Conservation (phyloP, 2,888 invertebrate species). For the Digitonthophagus gazella region DNA sequence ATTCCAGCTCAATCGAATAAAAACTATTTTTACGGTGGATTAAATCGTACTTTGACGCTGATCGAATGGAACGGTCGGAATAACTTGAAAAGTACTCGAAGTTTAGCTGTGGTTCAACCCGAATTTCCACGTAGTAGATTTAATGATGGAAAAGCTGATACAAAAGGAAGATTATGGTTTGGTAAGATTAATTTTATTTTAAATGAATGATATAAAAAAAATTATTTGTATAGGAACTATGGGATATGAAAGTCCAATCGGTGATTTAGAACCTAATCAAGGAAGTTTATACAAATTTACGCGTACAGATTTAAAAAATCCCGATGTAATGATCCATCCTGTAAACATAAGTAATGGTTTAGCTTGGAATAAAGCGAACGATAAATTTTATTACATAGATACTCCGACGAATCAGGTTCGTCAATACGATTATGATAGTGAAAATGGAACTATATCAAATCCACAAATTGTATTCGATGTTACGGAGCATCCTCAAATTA, state of each 20-base stretch:
- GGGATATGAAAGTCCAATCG: slow-evolving; percentile 55
- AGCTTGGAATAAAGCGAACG: slow-evolving; percentile 69
- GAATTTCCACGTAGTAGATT: slow-evolving; percentile 53
- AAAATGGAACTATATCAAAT: slow-evolving; percentile 54
- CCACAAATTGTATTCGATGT: slow-evolving; percentile 39
- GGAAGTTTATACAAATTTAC: slow-evolving; percentile 62
- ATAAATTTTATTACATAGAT: slow-evolving; percentile 77
- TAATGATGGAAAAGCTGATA: slow-evolving; percentile 63
- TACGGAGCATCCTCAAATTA: slow-evolving; percentile 26
- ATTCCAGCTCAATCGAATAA: slow-evolving; percentile 49
- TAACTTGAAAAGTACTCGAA: slow-evolving; percentile 6
- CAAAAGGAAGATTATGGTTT: slow-evolving; percentile 57
- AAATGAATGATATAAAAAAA: not conserved
- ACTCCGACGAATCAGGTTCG: slow-evolving; percentile 64
- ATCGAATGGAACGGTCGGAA: slow-evolving; percentile 54
- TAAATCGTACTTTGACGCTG: slow-evolving; percentile 49
- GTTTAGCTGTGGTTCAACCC: slow-evolving; percentile 51
- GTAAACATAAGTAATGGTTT: slow-evolving; percentile 77
- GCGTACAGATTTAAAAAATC: slow-evolving; percentile 42
- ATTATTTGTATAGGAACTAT: slow-evolving; percentile 57
- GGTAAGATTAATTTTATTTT: slow-evolving; percentile 47
- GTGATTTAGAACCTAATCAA: slow-evolving; percentile 53
- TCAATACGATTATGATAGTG: slow-evolving; percentile 67
- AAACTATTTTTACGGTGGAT: slow-evolving; percentile 49
- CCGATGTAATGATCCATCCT: slow-evolving; percentile 42